phyloP scores from a whole-genome alignment of 2,888 invertebrate species.

The Parnassius glacialis region DNA sequence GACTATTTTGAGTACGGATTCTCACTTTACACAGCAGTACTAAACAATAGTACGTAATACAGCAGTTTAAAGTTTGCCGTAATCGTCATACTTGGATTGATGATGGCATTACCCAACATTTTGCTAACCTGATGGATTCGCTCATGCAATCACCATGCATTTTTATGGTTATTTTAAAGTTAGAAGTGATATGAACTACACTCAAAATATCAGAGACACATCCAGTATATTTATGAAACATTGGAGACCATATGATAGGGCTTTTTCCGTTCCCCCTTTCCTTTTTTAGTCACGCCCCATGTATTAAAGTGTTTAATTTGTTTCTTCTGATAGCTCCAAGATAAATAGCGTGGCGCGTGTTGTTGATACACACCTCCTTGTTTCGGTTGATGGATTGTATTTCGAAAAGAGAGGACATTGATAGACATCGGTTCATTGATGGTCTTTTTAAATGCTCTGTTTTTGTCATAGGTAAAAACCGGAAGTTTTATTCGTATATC shows the following conservation, averaged over 20 bases:
- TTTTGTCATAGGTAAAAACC: constrained; percentile 10
- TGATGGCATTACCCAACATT: no score
- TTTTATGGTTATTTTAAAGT: no score
- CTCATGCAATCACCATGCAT: no score
- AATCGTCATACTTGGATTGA: no score
- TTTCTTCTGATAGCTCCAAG: constrained; percentile 60
- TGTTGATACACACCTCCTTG: constrained; percentile 48
- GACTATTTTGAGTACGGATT: no score
- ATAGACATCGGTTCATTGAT: constrained; percentile 55
- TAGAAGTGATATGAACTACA: background rate
- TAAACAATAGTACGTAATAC: no score
- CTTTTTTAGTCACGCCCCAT: constrained; percentile 76
- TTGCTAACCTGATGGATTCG: no score
- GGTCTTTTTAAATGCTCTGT: constrained; percentile 22
- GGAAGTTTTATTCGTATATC: constrained; percentile 26
- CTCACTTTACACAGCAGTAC: no score
- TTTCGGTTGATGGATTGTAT: constrained; percentile 55
- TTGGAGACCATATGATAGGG: constrained; percentile 37
- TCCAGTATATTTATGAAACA: constrained; percentile 35
- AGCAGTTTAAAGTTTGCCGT: no score
- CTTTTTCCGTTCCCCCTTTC: constrained; percentile 45
- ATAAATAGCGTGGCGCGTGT: constrained; percentile 51
- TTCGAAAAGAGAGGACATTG: constrained; percentile 47
- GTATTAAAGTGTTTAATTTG: constrained; percentile 80
- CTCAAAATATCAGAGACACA: constrained; percentile 25